A percentile compares a stretch with the other conserved stretches of the same genome.
phyloP scores from a whole-genome alignment of 1,140 invertebrate genomes.

The Bilobella aurantiaca region DNA sequence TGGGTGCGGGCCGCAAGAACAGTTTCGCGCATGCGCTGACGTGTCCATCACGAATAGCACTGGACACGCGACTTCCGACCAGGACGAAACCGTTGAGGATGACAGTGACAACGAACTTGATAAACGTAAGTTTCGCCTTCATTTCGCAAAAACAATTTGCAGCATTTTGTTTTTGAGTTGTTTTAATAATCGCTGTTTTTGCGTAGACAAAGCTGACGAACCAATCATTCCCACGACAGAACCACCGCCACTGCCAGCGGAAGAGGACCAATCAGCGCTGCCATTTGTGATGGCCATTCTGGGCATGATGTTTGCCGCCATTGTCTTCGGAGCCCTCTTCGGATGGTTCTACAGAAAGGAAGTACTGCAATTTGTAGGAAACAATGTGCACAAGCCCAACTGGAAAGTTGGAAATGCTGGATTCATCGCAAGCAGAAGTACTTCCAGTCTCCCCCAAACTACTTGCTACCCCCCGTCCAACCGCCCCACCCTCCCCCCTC shows the following conservation, averaged over 20 bases:
- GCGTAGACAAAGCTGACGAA: slow-evolving; percentile 30
- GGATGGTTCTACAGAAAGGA: slow-evolving; percentile 35
- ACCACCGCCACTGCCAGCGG: background rate
- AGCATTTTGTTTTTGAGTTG: background rate
- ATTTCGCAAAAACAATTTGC: background rate
- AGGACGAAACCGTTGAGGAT: slow-evolving; percentile 30
- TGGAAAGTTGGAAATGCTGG: slow-evolving; percentile 16
- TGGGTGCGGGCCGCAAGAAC: slow-evolving; percentile 68
- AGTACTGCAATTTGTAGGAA: slow-evolving; percentile 24
- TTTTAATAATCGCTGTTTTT: slow-evolving; percentile 1
- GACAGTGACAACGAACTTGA: slow-evolving; percentile 25
- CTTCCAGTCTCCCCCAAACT: background rate
- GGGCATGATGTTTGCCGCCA: slow-evolving; percentile 25
- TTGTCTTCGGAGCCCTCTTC: slow-evolving; percentile 25
- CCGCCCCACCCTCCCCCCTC: slow-evolving; percentile 11
- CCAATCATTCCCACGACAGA: slow-evolving; percentile 12
- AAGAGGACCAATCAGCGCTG: slow-evolving; percentile 14
- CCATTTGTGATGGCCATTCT: slow-evolving; percentile 31
- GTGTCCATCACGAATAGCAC: slow-evolving; percentile 53
- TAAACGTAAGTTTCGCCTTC: slow-evolving; percentile 17
- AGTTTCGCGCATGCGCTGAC: slow-evolving; percentile 75
- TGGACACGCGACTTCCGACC: slow-evolving; percentile 29
- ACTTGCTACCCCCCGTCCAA: background rate
- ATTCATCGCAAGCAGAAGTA: background rate
- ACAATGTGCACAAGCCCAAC: slow-evolving; percentile 18